Base-by-base conservation (phyloP, 2,797 vertebrate genomes). In the Apogon talboti region DNA sequence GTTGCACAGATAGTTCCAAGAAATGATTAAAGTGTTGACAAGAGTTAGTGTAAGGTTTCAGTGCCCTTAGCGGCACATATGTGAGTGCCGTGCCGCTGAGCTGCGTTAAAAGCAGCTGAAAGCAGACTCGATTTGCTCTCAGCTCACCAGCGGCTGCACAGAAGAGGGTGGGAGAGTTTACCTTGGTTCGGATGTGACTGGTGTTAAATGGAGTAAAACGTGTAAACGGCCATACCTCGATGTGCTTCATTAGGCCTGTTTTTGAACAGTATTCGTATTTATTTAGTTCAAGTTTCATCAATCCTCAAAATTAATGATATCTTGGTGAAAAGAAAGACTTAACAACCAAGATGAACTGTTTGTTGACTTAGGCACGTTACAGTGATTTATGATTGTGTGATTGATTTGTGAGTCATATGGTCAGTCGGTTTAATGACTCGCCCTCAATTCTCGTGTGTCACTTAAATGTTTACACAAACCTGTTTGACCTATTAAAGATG, bases 271-370 rank as follows among this genome's bases (percentile, higher is more conserved):
- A 12, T 60, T 55, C 52, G 53, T 89, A 75, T 80, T 84, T 85
- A 76, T 77, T 41, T 40, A 81, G 81, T 88, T 87, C 51, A 42
- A 28, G 47, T 66, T 15, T 42, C 55, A 81, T 77, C 37, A 76
- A 57, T 78, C 56, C 15, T 75, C 16, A 18, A 15, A 56, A 61
- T 78, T 66, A 65, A 78, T 71, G 38, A 77, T 49, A 40, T 63
- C 52, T 77, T 19, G 41, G 64, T 82, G 55, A 79, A 63, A 77
- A 72, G 54, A 76, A 72, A 82, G 51, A 78, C 62, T 77, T 77
- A 87, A 78, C 75, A 79, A 33, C 53, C 60, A 47, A 56, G 64
- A 62, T 18, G 24, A 43, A 30, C 9, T 52, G 62, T 77, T 80
- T 87, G 71, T 89, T 85, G 78, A 81, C 46, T 68, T 49, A 57